Conservation (phyloP, 2,797 vertebrate genomes). For the Acanthis flammea region DNA sequence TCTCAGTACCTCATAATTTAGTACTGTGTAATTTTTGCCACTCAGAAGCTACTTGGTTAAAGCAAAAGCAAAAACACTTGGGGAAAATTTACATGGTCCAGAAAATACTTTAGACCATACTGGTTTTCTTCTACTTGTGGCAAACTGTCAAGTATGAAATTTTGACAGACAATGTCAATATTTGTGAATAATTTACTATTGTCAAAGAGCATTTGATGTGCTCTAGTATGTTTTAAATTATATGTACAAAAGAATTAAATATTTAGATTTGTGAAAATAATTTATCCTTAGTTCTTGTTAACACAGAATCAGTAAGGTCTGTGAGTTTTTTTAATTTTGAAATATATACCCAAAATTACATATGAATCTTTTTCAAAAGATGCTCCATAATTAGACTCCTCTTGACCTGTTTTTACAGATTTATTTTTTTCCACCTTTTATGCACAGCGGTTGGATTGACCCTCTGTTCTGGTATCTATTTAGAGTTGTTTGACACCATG, state of each 20-base stretch:
- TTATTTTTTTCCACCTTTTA: neutral
- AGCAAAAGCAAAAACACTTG: neutral
- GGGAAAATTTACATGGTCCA: neutral
- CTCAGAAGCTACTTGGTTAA: neutral
- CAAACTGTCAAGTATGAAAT: neutral
- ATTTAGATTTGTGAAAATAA: neutral
- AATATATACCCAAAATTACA: neutral
- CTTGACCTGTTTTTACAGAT: neutral
- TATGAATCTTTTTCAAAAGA: neutral
- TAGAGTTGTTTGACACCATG: neutral
- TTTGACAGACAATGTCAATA: neutral
- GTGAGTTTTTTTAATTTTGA: neutral
- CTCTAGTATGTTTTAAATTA: neutral
- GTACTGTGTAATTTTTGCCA: neutral
- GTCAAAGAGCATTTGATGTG: neutral
- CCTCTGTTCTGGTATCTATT: neutral
- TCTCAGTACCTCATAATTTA: neutral
- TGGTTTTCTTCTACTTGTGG: neutral
- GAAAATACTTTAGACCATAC: neutral
- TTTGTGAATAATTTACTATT: neutral
- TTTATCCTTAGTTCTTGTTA: neutral
- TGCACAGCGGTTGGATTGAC: neutral
- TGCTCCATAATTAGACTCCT: neutral
- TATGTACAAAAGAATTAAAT: neutral
- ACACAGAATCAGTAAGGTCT: neutral